Percentiles rank a stretch among this genome's conserved stretches.
These are phyloP conservation scores for Zalophus californianus DNA, from an alignment of 2,797 vertebrate species.

Conservation along the genomic window DNA sequence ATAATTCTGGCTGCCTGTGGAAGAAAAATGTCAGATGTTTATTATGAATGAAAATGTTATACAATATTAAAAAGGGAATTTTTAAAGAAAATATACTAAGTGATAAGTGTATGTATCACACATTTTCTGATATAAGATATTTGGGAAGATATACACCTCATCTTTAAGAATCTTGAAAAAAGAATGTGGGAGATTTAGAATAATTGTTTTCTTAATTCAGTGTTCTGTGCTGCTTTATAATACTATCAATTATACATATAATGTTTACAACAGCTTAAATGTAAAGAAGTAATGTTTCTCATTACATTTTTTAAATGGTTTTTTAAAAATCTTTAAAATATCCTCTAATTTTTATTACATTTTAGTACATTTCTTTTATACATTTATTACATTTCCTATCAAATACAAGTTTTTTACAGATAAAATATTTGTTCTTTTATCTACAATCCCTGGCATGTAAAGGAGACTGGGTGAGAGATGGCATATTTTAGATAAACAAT, in stretches of 20 bases:
- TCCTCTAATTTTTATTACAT: background rate
- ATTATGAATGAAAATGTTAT: background rate
- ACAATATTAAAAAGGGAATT: background rate
- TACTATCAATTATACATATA: background rate
- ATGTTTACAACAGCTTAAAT: background rate
- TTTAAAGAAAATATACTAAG: background rate
- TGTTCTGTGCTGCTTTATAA: background rate
- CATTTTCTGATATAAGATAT: background rate
- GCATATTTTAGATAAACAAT: background rate
- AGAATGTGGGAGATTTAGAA: background rate
- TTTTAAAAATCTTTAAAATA: background rate
- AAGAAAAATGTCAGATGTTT: background rate
- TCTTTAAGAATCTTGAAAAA: background rate
- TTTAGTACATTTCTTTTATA: background rate
- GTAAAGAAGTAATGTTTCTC: background rate
- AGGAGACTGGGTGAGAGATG: background rate
- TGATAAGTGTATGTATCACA: background rate
- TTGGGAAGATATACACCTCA: background rate
- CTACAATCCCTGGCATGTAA: background rate
- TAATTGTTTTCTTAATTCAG: background rate
- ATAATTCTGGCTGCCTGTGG: background rate
- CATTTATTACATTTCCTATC: background rate
- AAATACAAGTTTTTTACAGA: background rate
- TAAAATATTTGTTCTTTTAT: background rate
- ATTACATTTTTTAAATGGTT: background rate